These are phyloP conservation scores for Marronus borbonicus DNA, from an alignment of 2,888 invertebrate genomes.

Conservation along the genomic window DNA sequence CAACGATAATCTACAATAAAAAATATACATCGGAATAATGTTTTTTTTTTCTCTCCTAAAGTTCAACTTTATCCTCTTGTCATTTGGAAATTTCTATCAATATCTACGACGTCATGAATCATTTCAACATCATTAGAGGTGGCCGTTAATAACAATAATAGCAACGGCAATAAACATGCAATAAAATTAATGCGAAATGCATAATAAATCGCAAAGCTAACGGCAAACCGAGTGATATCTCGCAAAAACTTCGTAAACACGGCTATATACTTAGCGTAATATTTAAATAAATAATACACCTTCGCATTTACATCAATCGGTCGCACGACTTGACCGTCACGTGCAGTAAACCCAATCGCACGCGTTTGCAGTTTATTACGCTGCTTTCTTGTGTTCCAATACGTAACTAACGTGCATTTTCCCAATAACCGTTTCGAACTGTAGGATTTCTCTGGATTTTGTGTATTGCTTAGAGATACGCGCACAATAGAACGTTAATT, in stretches of 20 bases:
- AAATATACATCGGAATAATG: not conserved
- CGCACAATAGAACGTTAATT: not conserved
- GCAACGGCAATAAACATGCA: constrained; percentile 15
- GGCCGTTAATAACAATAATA: not conserved
- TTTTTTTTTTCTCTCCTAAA: not conserved
- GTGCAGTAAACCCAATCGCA: constrained; percentile 2
- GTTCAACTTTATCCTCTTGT: constrained; percentile 1
- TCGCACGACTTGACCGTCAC: constrained; percentile 33
- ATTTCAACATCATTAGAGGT: not conserved
- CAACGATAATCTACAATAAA: too few relatives aligned
- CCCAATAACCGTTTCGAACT: constrained; percentile 1
- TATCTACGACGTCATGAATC: constrained; percentile 12
- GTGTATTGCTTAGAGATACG: not conserved
- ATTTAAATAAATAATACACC: constrained; percentile 38
- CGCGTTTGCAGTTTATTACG: not conserved
- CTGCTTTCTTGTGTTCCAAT: not conserved
- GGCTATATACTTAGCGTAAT: not conserved
- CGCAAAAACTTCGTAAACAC: constrained; percentile 30
- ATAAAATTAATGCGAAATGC: constrained; percentile 35
- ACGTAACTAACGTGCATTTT: not conserved
- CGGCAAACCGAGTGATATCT: constrained; percentile 19
- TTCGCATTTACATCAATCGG: constrained; percentile 17
- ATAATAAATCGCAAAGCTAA: constrained; percentile 34
- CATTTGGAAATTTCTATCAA: not conserved
- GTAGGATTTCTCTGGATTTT: not conserved